A percentile compares a stretch with the other conserved stretches of the same genome.
Evolutionary conservation across 2,888 invertebrate species (phyloP).

Genomic region (Leucoptera coffeella): DNA sequence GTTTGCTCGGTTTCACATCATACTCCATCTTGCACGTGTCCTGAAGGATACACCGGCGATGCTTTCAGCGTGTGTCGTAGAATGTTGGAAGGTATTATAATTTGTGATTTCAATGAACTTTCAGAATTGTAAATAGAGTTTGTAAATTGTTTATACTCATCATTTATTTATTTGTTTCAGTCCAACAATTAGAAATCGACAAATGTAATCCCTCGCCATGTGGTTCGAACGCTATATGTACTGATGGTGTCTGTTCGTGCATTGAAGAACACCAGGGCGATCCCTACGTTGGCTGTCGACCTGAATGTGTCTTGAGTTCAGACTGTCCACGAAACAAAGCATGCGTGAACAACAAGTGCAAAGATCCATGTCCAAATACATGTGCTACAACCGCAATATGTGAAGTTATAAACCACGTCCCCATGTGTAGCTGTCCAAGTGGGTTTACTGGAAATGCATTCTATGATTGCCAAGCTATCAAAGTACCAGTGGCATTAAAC

Average conservation of each 20-base stretch:
- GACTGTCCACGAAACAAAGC: constrained; percentile 61
- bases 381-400: constrained; percentile 67
- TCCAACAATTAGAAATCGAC: constrained; percentile 15
- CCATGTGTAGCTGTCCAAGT: constrained; percentile 64
- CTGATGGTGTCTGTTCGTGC: constrained; percentile 55
- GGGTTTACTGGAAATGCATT: constrained; percentile 66
- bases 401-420: constrained; percentile 65
- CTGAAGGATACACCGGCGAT: constrained; percentile 62
- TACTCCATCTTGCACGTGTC: constrained; percentile 67
- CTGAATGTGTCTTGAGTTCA: constrained; percentile 62
- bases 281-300: constrained; percentile 62
- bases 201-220: constrained; percentile 62
- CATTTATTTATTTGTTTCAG: constrained; percentile 11
- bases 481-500: constrained; percentile 38
- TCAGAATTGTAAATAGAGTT: too few species aligned
- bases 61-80: constrained; percentile 51
- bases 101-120: not conserved
- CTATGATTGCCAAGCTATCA: constrained; percentile 51
- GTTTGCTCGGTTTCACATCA: constrained; percentile 63
- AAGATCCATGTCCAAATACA: constrained; percentile 63
- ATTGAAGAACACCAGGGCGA: constrained; percentile 59
- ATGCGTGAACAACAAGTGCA: constrained; percentile 62
- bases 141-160: constrained; percentile 9
- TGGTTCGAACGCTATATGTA: constrained; percentile 56
- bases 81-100: constrained; percentile 26